Evolutionary conservation across 2,888 invertebrate genomes (phyloP), one percentile per base, ranked within the genome.

Genomic region (Fragum whitleyi): DNA sequence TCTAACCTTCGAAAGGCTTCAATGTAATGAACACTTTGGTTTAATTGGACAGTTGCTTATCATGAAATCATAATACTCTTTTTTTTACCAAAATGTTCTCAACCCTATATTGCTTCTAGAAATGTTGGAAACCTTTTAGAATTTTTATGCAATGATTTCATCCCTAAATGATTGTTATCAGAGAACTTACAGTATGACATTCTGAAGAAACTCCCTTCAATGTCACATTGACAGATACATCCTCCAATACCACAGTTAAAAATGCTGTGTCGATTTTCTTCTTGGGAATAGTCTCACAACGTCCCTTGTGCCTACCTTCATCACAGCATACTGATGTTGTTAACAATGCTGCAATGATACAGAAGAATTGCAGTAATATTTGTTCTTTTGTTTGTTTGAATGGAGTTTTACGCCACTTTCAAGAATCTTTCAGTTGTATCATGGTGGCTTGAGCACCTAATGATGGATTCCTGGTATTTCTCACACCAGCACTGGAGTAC

Each of bases 201-300:
- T 80, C 80, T 69, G 68, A 32, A 19, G 76, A 53, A n/a, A 80
- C 59, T 21, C 76, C 72, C 11, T 72, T 73, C 3, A 80, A 23
- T 19, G 61, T 76, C 26, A 80, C 16, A n/a, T 73, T 79, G 7
- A 73, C 69, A 53, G 61, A 55, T 9, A 65, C 42, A 39, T 67
- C 67, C 1, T 68, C 55, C 26, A 53, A 61, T n/a, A 23, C 51
- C 23, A 80, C 36, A 11, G 76, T 76, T 2, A 80, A 39, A 68
- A 59, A 80, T 39, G 80, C 80, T 68, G 68, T 80, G 39, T 81
- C 71, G n/a, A 77, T 77, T 28, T 77, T 70, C 61, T 47, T 77
- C 36, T 61, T 59, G 16, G 69, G 69, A n/a, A 69, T 28, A 9
- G 39, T 23, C 3, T 65, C 42, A 42, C 65, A 65, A 6, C 2